Evolutionary conservation across 2,797 vertebrate genomes (phyloP).

Genomic region (Borostomias antarcticus): DNA sequence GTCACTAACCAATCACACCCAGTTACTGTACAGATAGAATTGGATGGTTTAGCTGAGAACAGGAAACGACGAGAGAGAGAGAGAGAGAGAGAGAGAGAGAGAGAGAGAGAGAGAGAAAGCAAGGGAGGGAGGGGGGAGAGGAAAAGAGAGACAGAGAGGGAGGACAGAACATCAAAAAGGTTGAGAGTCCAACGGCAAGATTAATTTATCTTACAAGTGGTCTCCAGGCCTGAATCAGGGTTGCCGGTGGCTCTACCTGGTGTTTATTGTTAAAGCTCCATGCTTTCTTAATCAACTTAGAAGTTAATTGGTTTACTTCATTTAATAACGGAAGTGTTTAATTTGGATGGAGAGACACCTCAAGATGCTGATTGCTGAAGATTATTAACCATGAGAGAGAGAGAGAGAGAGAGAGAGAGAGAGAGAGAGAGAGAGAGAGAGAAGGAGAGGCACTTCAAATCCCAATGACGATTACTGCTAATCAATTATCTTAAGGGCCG

Average conservation of each 20-base stretch:
- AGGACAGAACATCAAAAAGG: not conserved
- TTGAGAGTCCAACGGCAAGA: not conserved
- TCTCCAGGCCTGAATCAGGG: not conserved
- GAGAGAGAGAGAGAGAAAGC: not conserved
- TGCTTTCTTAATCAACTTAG: slow-evolving; percentile 56
- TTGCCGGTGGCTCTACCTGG: slow-evolving; percentile 14
- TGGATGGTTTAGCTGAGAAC: not conserved
- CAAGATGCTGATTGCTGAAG: slow-evolving; percentile 44
- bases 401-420: not conserved
- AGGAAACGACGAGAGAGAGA: not conserved
- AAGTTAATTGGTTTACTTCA: slow-evolving; percentile 69
- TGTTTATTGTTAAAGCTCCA: slow-evolving; percentile 52
- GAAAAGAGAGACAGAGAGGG: not conserved
- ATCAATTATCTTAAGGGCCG: too few relatives aligned
- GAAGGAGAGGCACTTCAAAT: slow-evolving; percentile 43
- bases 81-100: too few relatives aligned
- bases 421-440: slow-evolving; percentile 2
- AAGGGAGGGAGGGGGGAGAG: not conserved
- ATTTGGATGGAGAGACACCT: slow-evolving; percentile 49
- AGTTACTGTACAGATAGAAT: slow-evolving; percentile 30
- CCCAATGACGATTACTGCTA: too few relatives aligned
- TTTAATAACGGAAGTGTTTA: slow-evolving; percentile 60
- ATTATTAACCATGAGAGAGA: slow-evolving; percentile 30
- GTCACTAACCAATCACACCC: slow-evolving; percentile 34
- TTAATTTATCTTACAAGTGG: not conserved